Evolutionary conservation across 2,888 invertebrate species (phyloP), one percentile per base, ranked within the genome.

Genomic region (Caenorhabditis sinica): DNA sequence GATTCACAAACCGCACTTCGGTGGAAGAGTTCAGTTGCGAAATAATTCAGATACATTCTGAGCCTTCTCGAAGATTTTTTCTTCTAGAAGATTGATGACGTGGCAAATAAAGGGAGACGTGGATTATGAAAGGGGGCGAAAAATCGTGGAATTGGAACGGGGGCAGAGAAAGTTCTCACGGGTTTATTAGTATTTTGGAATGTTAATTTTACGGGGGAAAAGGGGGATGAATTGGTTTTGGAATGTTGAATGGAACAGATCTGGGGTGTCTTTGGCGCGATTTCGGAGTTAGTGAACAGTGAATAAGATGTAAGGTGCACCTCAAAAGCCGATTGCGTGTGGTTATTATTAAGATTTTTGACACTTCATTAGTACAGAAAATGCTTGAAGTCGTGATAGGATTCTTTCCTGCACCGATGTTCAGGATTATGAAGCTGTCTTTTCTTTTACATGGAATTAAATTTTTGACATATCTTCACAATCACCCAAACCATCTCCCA

Each of bases 1-100:
- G 77, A 63, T n/a, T 69, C 69, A 28, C 77, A 77, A n/a, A 77
- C 77, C 36, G 77, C 77, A 63, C 77, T 77, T 33, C 72, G 65
- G 49, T 80, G 80, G 58, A 72, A 80, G 45, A 72, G 28, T 25
- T 72, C 80, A 23, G 72, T 72, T 13, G 66, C 73, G 51, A 73
- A 73, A 73, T 81, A 66, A 60, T 81, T 81, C 60, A 81, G 17
- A 51, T 81, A 73, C 80, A 79, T 65, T 1, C 1, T 9, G 25
- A 6, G 0, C 15, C 25, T 25, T 13, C 13, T 15, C 11, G 25
- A 53, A 17, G n/a, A n/a, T 33, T 45, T 11, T 1, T 45, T 45
- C 17, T 73, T 51, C 20, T 17, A 13, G 25, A 43, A 61, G 20
- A 13, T 13, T 30, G 28, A 30, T 28, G 56, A 56, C 56, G 53